A percentile compares a stretch with the other conserved stretches of the same genome.
Conservation (phyloP, 2,797 vertebrate species). For the Chrosomus eos region DNA sequence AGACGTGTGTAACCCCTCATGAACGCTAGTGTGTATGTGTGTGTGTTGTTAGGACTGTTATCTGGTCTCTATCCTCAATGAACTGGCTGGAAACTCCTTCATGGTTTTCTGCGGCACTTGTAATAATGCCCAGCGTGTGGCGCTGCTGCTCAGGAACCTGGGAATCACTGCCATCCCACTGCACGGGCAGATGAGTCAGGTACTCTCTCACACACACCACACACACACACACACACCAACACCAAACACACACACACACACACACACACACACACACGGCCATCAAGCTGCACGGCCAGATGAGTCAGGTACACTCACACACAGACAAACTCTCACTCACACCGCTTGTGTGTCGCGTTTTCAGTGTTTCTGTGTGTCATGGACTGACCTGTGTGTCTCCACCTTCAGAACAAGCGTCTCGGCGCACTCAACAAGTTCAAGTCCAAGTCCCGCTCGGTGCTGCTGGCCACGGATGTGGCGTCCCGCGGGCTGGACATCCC, state of each 20-base stretch:
- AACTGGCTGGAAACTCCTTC: conserved; percentile 96
- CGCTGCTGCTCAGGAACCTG: conserved; percentile 91
- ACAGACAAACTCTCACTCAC: no score
- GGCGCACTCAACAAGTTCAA: conserved; percentile 98
- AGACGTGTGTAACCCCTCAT: not conserved
- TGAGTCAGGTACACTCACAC: no score
- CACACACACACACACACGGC: no score
- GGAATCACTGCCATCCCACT: conserved; percentile 97
- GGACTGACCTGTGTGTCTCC: not conserved
- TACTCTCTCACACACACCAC: no score
- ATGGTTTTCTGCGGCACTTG: conserved; percentile 98
- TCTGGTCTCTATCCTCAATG: conserved; percentile 96
- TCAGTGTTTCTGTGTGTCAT: not conserved
- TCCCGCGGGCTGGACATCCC: conserved; percentile 96
- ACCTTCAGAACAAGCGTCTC: conserved; percentile 88
- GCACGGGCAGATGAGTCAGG: conserved; percentile 87
- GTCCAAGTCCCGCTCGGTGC: conserved; percentile 92
- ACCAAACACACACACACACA: no score
- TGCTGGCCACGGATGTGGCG: conserved; percentile 96
- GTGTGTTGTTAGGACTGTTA: conserved; percentile 87
- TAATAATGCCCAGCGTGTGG: conserved; percentile 93
- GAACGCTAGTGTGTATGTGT: not conserved
- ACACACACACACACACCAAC: no score
- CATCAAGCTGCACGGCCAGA: not conserved
- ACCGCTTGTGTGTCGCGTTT: not conserved